Conservation (phyloP, 1,140 invertebrate genomes). For the Lysiphlebus fabarum region DNA sequence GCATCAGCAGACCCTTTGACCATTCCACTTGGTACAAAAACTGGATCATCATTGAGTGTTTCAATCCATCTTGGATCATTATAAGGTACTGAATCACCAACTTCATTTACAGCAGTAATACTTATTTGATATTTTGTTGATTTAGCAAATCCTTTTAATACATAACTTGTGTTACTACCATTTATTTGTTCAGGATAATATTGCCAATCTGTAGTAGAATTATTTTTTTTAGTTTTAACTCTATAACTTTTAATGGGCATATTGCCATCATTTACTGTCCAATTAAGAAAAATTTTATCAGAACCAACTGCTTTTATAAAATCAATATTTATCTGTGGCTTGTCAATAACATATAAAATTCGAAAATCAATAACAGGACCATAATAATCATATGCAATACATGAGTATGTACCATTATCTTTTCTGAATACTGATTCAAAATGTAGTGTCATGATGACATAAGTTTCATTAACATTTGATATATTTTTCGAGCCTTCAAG, state of each 20-base stretch:
- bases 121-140: conserved; percentile 63
- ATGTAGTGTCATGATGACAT: conserved; percentile 56
- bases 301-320: conserved; percentile 73
- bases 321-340: conserved; percentile 69
- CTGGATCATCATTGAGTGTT: conserved; percentile 69
- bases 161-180: conserved; percentile 61
- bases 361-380: conserved; percentile 41
- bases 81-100: conserved; percentile 54
- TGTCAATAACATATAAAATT: conserved; percentile 65
- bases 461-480: conserved; percentile 57
- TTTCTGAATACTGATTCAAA: conserved; percentile 60
- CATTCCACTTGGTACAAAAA: conserved; percentile 72
- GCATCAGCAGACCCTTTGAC: conserved; percentile 74
- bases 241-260: conserved; percentile 65
- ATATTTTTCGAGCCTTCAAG: conserved; percentile 47
- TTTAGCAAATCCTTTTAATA: conserved; percentile 61
- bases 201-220: conserved; percentile 50
- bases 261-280: conserved; percentile 77
- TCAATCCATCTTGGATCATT: conserved; percentile 56
- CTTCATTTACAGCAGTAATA: conserved; percentile 56
- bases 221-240: conserved; percentile 62
- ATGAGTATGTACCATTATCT: conserved; percentile 67
- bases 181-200: conserved; percentile 58
- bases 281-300: conserved; percentile 74
- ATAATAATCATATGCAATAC: conserved; percentile 47